Percentiles rank a stretch among this genome's conserved stretches.
These are phyloP conservation scores for Enteromius treurensis DNA, from an alignment of 2,797 vertebrate species.

Conservation along the genomic window DNA sequence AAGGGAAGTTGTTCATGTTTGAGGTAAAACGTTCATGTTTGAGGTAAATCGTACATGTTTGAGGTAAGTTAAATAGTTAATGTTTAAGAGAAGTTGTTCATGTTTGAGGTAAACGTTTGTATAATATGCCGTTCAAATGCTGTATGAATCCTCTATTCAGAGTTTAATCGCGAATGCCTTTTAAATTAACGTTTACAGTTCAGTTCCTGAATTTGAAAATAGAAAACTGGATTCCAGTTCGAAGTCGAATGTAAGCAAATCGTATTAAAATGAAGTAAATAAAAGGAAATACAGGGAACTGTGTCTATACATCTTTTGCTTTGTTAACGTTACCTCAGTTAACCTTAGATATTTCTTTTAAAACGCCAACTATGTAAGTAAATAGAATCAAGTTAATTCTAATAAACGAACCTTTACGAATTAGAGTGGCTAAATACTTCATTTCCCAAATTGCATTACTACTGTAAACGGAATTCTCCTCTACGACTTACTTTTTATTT, in stretches of 20 bases:
- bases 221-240: not conserved
- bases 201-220: not conserved
- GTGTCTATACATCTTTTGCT: not conserved
- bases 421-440: not conserved
- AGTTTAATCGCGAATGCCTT: not conserved
- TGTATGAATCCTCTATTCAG: not conserved
- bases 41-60: too few relatives aligned
- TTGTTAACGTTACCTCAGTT: not conserved
- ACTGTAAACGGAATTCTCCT: not conserved
- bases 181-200: not conserved
- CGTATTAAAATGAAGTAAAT: not conserved
- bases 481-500: not conserved
- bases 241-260: too few relatives aligned
- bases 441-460: conserved; percentile 14
- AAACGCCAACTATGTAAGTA: not conserved
- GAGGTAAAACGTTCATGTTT: too few relatives aligned
- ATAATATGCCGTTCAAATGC: not conserved
- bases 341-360: not conserved
- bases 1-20: too few relatives aligned
- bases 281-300: not conserved
- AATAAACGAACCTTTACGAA: not conserved
- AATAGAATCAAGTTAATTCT: not conserved
- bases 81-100: not conserved
- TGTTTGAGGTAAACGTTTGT: not conserved
- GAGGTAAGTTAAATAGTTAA: too few relatives aligned